A percentile compares a stretch with the other conserved stretches of the same genome.
phyloP scores from a whole-genome alignment of 2,797 vertebrate genomes.

The Lemur catta region DNA sequence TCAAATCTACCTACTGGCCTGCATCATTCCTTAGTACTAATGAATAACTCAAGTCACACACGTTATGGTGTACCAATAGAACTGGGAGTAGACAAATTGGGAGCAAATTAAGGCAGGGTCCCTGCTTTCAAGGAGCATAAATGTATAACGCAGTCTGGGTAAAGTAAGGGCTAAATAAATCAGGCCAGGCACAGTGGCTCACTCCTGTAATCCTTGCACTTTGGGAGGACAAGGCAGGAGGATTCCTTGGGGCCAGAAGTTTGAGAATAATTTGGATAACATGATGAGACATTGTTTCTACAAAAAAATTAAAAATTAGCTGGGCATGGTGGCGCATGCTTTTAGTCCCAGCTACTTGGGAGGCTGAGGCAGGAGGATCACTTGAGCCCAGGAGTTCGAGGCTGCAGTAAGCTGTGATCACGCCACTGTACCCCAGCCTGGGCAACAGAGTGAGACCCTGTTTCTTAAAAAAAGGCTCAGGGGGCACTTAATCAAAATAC shows the following conservation, averaged over 20 bases:
- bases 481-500: neutral
- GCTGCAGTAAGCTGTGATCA: no score
- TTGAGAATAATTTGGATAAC: neutral
- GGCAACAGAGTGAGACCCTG: no score
- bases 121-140: neutral
- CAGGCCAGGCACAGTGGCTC: no score
- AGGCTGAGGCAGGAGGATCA: no score
- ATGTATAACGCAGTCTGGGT: neutral
- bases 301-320: neutral
- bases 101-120: neutral
- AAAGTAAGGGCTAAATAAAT: neutral
- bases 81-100: neutral
- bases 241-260: no score
- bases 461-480: no score
- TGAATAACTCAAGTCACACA: neutral
- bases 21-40: neutral
- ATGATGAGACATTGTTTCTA: neutral
- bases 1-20: neutral
- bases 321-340: no score
- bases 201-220: no score
- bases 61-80: neutral
- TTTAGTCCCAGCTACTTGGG: neutral
- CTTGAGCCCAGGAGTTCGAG: no score
- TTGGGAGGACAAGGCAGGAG: no score
- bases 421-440: no score